These are phyloP conservation scores for Synanthedon formicaeformis DNA, from an alignment of 2,888 invertebrate genomes.

Conservation along the genomic window DNA sequence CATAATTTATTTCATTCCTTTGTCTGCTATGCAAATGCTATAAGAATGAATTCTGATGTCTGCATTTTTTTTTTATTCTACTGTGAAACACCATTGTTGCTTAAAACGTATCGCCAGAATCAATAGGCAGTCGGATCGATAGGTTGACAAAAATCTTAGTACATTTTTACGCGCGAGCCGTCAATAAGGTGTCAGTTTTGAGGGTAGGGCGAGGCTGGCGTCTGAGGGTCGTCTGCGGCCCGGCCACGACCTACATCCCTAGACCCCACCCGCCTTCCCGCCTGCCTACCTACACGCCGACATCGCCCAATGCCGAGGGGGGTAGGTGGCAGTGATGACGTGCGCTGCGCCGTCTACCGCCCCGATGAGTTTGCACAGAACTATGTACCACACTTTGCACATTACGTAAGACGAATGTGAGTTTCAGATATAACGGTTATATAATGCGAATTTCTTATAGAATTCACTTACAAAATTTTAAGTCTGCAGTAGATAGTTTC, in stretches of 20 bases:
- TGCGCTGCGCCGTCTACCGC: constrained; percentile 21
- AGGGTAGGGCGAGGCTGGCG: constrained; percentile 40
- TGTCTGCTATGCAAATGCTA: background rate
- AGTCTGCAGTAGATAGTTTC: background rate
- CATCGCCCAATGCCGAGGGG: constrained; percentile 10
- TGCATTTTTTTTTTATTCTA: background rate
- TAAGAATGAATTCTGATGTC: background rate
- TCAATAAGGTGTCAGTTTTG: constrained; percentile 6
- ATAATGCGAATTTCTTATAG: too few species aligned
- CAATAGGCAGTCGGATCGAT: background rate
- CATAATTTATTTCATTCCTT: constrained; percentile 1
- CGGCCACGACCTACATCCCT: constrained; percentile 58
- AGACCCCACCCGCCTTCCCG: constrained; percentile 8
- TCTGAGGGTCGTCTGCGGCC: constrained; percentile 65
- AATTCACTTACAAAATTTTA: too few species aligned
- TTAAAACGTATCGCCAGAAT: background rate
- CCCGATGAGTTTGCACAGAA: constrained; percentile 11
- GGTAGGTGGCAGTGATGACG: constrained; percentile 18
- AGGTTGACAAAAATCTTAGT: background rate
- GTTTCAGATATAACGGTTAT: constrained; percentile 24
- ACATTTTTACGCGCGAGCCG: constrained; percentile 12
- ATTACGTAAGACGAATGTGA: constrained; percentile 51
- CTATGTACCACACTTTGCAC: constrained; percentile 22
- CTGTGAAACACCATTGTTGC: background rate
- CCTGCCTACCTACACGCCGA: background rate